Base-by-base conservation (phyloP, 2,888 invertebrate species). In the Eupithecia centaureata region DNA sequence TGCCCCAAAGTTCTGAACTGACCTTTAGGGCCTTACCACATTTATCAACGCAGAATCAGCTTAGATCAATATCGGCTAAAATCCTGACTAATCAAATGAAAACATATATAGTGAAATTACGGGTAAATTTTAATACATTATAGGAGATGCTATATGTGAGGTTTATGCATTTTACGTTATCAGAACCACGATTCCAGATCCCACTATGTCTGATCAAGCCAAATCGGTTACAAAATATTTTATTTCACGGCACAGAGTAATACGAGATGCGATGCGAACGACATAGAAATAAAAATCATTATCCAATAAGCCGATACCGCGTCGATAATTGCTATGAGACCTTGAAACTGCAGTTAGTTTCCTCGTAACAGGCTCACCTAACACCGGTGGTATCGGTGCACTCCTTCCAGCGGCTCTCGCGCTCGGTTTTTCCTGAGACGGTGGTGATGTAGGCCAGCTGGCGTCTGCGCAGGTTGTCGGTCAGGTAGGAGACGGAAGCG, bases 391-490 rank as follows among this genome's bases (percentile, higher is more conserved):
- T 95, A 76, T 97, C 97, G 27, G 97, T 95, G 83, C 98, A 98
- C 85, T 98, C 97, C 92, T 98, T 98, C 98, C 98, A 98, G 18
- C 98, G 94, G 54, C 97, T 95, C 85, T 97, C 97, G 65, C 97
- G 93, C 83, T 97, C 97, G 0, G 97, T 97, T 84, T 96, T 96
- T 0, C 98, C 98, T 7, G 96, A 96, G 8, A 98, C 92, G 0
- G 96, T 96, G 0, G 97, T 96, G 63, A 96, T 96, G 87, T 97
- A 98, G 42, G 96, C 94, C 61, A 98, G 90, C 83, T 98, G 97
- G 0, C 97, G 93, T 63, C 96, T 95, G 5, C 98, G 94, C 68
- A 97, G 94, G 65, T 94, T 94, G 62, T 98, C 97, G 0, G 95
- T 96, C 71, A 98, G 91, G 86, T 97, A 98, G 3, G 96, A 95